A percentile compares a stretch with the other conserved stretches of the same genome.
Evolutionary conservation across 2,888 invertebrate species (phyloP).

Genomic region (Chrysomela aeneicollis): DNA sequence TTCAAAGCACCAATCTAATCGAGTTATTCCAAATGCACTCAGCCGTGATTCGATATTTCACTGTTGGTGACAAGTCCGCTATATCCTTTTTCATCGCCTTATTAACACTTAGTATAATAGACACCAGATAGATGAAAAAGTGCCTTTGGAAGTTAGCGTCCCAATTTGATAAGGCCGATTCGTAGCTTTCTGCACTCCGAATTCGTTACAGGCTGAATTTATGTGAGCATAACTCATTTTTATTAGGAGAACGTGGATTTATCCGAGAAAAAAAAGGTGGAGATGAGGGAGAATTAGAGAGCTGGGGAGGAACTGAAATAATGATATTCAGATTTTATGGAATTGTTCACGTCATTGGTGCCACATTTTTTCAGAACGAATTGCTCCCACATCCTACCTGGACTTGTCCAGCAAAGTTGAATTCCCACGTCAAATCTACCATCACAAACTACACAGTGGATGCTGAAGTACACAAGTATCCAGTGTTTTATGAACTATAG

Average conservation of each 20-base stretch:
- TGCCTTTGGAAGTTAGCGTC: neutral
- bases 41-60: constrained; percentile 32
- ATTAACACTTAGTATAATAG: constrained; percentile 32
- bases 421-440: too few relatives aligned
- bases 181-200: neutral
- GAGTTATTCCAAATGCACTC: constrained; percentile 40
- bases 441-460: too few relatives aligned
- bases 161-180: neutral
- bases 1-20: constrained; percentile 34
- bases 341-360: too few relatives aligned
- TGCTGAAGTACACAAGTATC: too few relatives aligned
- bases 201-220: neutral
- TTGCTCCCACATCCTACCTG: too few relatives aligned
- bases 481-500: too few relatives aligned
- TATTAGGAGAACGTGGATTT: neutral
- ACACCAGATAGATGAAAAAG: neutral
- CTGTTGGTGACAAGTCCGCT: constrained; percentile 35
- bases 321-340: neutral
- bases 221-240: neutral
- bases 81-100: constrained; percentile 31
- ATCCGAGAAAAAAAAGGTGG: neutral
- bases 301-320: neutral
- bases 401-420: too few relatives aligned
- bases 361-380: too few relatives aligned
- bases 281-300: neutral